Evolutionary conservation across 2,888 invertebrate genomes (phyloP).

Genomic region (Clitarchus hookeri): DNA sequence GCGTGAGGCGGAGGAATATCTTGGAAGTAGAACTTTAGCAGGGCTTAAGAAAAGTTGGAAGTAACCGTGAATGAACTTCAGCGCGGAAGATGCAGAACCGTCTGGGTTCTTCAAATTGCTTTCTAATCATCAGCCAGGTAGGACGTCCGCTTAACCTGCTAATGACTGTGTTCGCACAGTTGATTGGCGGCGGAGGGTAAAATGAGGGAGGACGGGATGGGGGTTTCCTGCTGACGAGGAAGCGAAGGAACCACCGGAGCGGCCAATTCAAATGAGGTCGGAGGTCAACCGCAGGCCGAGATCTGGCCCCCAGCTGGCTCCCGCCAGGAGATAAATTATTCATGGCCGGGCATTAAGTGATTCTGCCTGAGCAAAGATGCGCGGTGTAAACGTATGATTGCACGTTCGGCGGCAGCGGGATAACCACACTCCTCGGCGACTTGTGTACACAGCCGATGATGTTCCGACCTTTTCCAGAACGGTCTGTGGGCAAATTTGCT

Average conservation of each 20-base stretch:
- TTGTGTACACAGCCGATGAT: background rate
- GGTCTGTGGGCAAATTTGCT: background rate
- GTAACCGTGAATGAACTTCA: no score
- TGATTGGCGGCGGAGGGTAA: background rate
- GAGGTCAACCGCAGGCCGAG: background rate
- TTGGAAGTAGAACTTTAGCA: no score
- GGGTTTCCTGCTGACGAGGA: background rate
- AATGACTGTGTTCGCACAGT: background rate
- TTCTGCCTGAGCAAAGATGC: conserved; percentile 14
- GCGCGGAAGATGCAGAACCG: no score
- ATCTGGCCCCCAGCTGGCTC: background rate
- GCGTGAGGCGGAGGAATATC: no score
- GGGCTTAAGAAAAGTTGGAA: no score
- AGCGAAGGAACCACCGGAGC: background rate
- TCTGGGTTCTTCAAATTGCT: no score
- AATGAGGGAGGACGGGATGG: background rate
- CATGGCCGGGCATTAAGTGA: background rate
- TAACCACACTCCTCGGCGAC: background rate
- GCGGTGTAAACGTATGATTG: background rate
- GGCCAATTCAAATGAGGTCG: conserved; percentile 1
- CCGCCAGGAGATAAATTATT: background rate
- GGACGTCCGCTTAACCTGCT: background rate
- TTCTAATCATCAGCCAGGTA: no score
- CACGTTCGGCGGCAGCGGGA: background rate
- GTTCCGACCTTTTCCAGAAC: background rate